Conservation (phyloP, 1,140 invertebrate species). For the Aphelinus atriplicis region DNA sequence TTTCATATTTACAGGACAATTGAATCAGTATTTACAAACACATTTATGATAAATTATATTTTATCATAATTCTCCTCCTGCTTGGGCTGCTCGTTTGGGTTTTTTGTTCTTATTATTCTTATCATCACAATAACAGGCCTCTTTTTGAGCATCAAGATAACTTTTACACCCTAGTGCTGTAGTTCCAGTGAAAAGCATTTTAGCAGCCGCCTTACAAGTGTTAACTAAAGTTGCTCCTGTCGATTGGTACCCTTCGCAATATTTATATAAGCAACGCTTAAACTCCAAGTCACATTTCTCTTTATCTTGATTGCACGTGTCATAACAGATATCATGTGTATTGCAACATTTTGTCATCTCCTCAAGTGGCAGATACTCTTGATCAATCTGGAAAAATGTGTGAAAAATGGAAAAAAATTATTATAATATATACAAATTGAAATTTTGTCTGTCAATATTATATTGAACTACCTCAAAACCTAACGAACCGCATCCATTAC, state of each 20-base stretch:
- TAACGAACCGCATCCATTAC: conserved; percentile 86
- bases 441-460: conserved; percentile 19
- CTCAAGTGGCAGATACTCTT: conserved; percentile 77
- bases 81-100: conserved; percentile 52
- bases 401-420: conserved; percentile 1
- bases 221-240: conserved; percentile 73
- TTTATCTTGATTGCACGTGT: conserved; percentile 86
- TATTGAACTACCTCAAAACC: conserved; percentile 60
- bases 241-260: conserved; percentile 78
- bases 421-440: conserved; percentile 17
- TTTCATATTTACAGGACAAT: not conserved
- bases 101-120: conserved; percentile 53
- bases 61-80: conserved; percentile 54
- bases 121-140: conserved; percentile 78
- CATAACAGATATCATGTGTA: conserved; percentile 88
- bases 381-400: conserved; percentile 71
- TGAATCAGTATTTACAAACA: not conserved
- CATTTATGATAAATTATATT: conserved; percentile 36
- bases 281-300: conserved; percentile 88
- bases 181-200: conserved; percentile 84
- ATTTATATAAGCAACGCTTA: conserved; percentile 84
- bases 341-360: conserved; percentile 89
- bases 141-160: conserved; percentile 80
- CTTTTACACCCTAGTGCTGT: conserved; percentile 84
- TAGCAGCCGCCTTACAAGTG: conserved; percentile 84